Evolutionary conservation across 2,888 invertebrate species (phyloP).

Genomic region (Cotesia congregata): DNA sequence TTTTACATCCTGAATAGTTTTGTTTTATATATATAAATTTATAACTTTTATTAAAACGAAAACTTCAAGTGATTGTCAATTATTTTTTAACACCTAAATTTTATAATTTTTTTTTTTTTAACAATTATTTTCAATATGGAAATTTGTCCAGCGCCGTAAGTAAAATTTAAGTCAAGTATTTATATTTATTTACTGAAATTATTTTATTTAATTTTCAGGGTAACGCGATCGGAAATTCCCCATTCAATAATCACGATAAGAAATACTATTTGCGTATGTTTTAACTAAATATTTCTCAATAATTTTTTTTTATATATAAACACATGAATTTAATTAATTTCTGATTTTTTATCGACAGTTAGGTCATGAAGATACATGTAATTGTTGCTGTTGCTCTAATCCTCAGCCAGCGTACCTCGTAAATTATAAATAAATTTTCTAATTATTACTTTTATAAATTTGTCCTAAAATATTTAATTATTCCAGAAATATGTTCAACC

Average conservation of each 20-base stretch:
- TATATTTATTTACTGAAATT: background rate
- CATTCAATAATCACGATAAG: constrained; percentile 58
- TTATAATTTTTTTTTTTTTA: background rate
- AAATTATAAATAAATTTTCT: constrained; percentile 32
- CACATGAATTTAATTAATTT: constrained; percentile 38
- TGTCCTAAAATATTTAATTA: background rate
- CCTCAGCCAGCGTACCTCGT: constrained; percentile 56
- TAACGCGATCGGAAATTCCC: constrained; percentile 41
- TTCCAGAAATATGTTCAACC: constrained; percentile 65
- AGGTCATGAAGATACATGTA: constrained; percentile 61
- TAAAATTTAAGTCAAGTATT: constrained; percentile 3
- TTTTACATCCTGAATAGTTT: background rate
- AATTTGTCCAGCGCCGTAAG: constrained; percentile 53
- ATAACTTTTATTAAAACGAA: background rate
- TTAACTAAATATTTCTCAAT: constrained; percentile 24
- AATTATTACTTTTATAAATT: background rate
- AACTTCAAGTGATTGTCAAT: constrained; percentile 15
- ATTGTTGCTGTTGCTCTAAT: constrained; percentile 62
- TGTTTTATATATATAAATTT: background rate
- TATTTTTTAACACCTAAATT: background rate
- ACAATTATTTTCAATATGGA: constrained; percentile 55
- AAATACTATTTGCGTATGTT: constrained; percentile 60
- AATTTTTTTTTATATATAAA: constrained; percentile 13
- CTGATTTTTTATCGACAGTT: constrained; percentile 50
- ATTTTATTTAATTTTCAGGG: constrained; percentile 33